A percentile compares a stretch with the other conserved stretches of the same genome.
Evolutionary conservation across 2,113 vertebrate species (phyloP).

Genomic region (Crotalus horridus): DNA sequence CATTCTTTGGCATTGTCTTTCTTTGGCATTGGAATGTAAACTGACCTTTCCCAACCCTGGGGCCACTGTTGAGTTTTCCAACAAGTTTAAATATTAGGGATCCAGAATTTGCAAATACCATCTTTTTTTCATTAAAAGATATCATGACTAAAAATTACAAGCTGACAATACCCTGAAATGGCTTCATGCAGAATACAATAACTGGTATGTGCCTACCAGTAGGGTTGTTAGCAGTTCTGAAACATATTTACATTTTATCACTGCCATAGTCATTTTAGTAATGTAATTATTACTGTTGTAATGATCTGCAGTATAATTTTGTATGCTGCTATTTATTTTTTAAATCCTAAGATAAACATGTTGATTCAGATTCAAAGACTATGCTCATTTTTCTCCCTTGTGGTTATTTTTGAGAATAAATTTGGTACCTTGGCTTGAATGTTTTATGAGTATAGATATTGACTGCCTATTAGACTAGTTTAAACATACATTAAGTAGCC

Average conservation of each 20-base stretch:
- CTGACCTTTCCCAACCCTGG: too few relatives aligned
- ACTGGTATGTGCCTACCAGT: background rate
- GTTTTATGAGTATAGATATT: background rate
- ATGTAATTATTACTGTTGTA: background rate
- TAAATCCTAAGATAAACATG: background rate
- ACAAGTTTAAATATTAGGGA: background rate
- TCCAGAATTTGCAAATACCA: background rate
- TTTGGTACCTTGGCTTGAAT: background rate
- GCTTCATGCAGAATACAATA: background rate
- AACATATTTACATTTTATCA: background rate
- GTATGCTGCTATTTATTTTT: background rate
- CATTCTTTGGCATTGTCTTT: too few relatives aligned
- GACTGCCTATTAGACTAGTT: background rate
- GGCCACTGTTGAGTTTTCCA: too few relatives aligned
- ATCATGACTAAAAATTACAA: background rate
- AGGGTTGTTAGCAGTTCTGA: background rate
- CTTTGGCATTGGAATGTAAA: too few relatives aligned
- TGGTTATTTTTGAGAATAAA: background rate
- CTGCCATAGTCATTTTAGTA: background rate
- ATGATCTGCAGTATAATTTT: background rate
- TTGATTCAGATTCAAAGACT: background rate
- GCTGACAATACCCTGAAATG: background rate
- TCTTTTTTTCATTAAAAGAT: background rate
- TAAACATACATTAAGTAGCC: background rate
- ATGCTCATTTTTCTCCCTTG: background rate